Evolutionary conservation across 2,797 vertebrate genomes (phyloP).

Genomic region (Helicolenus hilgendorfi): DNA sequence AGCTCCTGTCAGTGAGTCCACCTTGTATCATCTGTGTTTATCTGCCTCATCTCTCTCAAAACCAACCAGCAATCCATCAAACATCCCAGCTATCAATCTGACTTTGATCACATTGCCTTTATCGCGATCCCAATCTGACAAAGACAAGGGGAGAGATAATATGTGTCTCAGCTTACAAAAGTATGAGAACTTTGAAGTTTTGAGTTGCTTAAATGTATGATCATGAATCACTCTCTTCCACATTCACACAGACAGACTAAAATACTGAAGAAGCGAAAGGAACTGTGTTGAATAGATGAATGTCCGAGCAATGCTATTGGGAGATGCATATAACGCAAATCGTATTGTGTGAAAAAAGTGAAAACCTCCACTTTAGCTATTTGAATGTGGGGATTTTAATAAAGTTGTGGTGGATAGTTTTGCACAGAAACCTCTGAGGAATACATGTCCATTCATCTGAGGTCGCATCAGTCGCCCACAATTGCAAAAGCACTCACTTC

Average conservation of each 20-base stretch:
- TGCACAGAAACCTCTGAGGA: background rate
- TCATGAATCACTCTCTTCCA: background rate
- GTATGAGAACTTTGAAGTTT: background rate
- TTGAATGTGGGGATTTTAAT: background rate
- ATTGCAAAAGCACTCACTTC: background rate
- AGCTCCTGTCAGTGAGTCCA: slow-evolving; percentile 12
- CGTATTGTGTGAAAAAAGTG: no score
- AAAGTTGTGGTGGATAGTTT: background rate
- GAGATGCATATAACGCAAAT: background rate
- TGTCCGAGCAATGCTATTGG: background rate
- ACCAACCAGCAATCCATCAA: slow-evolving; percentile 29
- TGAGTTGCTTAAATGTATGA: background rate
- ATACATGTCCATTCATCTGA: rapidly evolving
- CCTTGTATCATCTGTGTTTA: slow-evolving; percentile 16
- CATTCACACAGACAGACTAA: background rate
- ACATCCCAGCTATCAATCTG: slow-evolving; percentile 34
- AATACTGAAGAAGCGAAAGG: background rate
- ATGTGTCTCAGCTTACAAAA: background rate
- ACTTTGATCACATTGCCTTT: slow-evolving; percentile 24
- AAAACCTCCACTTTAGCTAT: background rate
- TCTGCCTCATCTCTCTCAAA: slow-evolving; percentile 17
- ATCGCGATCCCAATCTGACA: slow-evolving; percentile 17
- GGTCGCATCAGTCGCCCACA: background rate
- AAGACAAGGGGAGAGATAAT: background rate
- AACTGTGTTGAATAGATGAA: no score